Evolutionary conservation across 2,888 invertebrate species (phyloP).

Genomic region (Crioceris asparagi): DNA sequence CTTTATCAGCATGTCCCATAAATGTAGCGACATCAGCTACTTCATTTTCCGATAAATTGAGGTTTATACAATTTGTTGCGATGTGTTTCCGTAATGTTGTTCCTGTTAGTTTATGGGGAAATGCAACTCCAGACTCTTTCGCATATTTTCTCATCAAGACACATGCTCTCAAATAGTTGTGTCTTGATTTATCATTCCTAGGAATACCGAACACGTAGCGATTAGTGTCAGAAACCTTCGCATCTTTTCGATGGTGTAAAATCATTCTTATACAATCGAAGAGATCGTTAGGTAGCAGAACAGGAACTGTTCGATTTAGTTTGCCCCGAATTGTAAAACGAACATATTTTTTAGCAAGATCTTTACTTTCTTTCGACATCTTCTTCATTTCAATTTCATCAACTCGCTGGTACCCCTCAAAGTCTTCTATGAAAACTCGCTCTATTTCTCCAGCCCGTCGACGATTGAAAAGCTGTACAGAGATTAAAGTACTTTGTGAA

Average conservation of each 20-base stretch:
- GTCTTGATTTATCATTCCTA: too few relatives aligned
- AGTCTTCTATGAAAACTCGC: conserved; percentile 5
- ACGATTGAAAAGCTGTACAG: conserved; percentile 6
- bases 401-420: not conserved
- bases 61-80: too few relatives aligned
- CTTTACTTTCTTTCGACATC: conserved; percentile 1
- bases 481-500: conserved; percentile 4
- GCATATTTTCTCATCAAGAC: too few relatives aligned
- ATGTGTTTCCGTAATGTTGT: too few relatives aligned
- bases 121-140: too few relatives aligned
- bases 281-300: conserved; percentile 6
- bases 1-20: too few relatives aligned
- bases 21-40: too few relatives aligned
- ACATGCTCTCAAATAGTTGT: too few relatives aligned
- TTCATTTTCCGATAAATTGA: too few relatives aligned
- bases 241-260: conserved; percentile 5
- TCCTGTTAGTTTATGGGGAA: too few relatives aligned
- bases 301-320: conserved; percentile 7
- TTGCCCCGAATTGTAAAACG: conserved; percentile 8
- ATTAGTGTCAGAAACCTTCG: conserved; percentile 8
- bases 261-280: conserved; percentile 7
- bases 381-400: conserved; percentile 3
- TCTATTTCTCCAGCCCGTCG: conserved; percentile 8
- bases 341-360: conserved; percentile 9
- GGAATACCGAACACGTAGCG: too few relatives aligned